Conservation (phyloP, 1,140 invertebrate genomes). For the Holotrichia oblita region DNA sequence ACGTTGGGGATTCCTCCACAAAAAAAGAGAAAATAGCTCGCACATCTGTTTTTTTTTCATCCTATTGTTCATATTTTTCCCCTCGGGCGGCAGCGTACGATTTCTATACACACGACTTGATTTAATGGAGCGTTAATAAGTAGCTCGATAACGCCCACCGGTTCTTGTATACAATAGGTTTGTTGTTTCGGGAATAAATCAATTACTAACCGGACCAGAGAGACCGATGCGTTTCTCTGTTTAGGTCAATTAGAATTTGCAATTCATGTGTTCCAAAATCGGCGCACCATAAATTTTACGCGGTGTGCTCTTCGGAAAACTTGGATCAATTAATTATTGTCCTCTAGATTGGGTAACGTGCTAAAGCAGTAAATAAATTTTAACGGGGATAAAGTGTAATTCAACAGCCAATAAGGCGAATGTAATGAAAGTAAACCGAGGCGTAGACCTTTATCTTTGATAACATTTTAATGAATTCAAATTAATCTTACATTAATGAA, state of each 20-base stretch:
- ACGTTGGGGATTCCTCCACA: conserved; percentile 4
- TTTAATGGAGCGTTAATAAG: conserved; percentile 42
- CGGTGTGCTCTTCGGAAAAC: conserved; percentile 28
- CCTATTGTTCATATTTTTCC: conserved; percentile 35
- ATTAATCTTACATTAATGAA: no score
- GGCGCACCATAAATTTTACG: conserved; percentile 34
- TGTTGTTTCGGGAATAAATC: conserved; percentile 51
- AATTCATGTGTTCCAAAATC: conserved; percentile 43
- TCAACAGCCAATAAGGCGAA: neutral
- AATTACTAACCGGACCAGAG: conserved; percentile 47
- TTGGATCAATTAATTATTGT: conserved; percentile 36
- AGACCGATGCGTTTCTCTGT: conserved; percentile 44
- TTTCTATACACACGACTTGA: conserved; percentile 27
- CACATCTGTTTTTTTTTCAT: conserved; percentile 23
- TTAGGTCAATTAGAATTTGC: conserved; percentile 51
- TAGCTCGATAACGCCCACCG: conserved; percentile 44
- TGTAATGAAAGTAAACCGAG: neutral
- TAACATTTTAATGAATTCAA: no score
- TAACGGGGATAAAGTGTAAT: neutral
- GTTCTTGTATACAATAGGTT: conserved; percentile 51
- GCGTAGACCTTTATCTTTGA: neutral
- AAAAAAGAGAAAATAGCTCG: neutral
- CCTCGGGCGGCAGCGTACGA: neutral
- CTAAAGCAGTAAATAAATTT: conserved; percentile 34
- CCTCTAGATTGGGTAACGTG: conserved; percentile 25